Percentiles rank a stretch among this genome's conserved stretches.
Conservation (phyloP, 2,113 vertebrate genomes). For the Rhynchomys soricoides region DNA sequence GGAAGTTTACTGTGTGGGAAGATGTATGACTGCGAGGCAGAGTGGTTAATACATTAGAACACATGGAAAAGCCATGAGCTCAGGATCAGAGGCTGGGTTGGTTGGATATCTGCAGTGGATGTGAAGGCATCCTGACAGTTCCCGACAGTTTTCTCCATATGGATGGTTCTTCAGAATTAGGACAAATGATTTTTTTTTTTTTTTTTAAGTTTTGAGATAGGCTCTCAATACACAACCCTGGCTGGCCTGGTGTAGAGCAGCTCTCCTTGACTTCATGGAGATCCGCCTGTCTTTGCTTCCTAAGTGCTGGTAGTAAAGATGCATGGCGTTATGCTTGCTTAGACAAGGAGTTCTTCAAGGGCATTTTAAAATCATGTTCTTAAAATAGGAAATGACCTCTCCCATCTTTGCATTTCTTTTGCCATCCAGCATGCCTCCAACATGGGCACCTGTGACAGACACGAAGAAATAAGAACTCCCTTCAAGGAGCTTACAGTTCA, state of each 20-base stretch:
- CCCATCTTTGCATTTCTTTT: neutral
- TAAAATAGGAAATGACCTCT: constrained; percentile 25
- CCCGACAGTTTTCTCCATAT: neutral
- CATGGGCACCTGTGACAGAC: neutral
- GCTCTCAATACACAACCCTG: neutral
- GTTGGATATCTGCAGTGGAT: neutral
- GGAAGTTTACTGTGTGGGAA: constrained; percentile 5
- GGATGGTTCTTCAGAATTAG: neutral
- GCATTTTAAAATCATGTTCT: neutral
- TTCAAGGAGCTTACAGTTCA: neutral
- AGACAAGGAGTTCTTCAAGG: neutral
- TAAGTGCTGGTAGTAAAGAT: neutral
- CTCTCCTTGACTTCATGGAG: neutral
- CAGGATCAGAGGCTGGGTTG: neutral
- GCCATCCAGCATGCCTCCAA: neutral
- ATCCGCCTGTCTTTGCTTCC: neutral
- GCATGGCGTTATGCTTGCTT: neutral
- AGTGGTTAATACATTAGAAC: constrained; percentile 9
- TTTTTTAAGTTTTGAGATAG: neutral
- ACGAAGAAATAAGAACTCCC: neutral
- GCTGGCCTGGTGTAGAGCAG: neutral
- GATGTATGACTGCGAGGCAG: neutral
- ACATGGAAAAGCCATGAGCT: neutral
- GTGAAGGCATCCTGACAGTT: too few species aligned
- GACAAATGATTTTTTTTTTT: constrained; percentile 27